Evolutionary conservation across 2,888 invertebrate species (phyloP).

Genomic region (Eudasyphora cyanicolor): DNA sequence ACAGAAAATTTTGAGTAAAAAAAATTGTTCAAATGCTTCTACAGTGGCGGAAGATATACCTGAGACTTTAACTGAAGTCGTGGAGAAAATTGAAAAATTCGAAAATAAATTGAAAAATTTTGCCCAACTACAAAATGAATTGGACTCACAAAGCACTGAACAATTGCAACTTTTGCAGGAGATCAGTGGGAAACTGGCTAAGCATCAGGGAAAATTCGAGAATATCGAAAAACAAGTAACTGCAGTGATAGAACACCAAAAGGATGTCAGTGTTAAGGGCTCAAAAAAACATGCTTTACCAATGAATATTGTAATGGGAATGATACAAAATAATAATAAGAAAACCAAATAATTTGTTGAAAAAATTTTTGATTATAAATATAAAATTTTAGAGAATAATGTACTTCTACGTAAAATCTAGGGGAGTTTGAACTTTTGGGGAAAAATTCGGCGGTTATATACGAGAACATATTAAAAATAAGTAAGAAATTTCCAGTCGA

Average conservation of each 20-base stretch:
- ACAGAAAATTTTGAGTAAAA: conserved; percentile 26
- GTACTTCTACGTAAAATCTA: too few relatives aligned
- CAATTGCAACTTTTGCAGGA: conserved; percentile 31
- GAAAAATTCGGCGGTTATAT: too few relatives aligned
- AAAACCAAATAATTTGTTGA: too few relatives aligned
- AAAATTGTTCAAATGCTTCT: conserved; percentile 31
- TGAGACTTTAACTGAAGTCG: not conserved
- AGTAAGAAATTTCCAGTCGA: too few relatives aligned
- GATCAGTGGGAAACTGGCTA: conserved; percentile 29
- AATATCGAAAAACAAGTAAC: conserved; percentile 19
- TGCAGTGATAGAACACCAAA: not conserved
- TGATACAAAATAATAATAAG: conserved; percentile 27
- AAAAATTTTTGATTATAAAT: too few relatives aligned
- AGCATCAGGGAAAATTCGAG: conserved; percentile 42
- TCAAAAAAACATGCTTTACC: conserved; percentile 19
- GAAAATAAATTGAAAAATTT: conserved; percentile 15
- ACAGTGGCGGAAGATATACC: not conserved
- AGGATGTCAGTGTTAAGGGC: not conserved
- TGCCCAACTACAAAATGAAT: not conserved
- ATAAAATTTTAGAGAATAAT: too few relatives aligned
- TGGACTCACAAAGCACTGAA: not conserved
- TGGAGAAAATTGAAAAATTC: conserved; percentile 34
- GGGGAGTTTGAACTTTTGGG: too few relatives aligned
- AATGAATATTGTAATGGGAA: conserved; percentile 47
- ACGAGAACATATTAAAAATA: too few relatives aligned